These are phyloP conservation scores for Apistogramma diplotaenia DNA, from an alignment of 2,113 vertebrate species.

Conservation along the genomic window DNA sequence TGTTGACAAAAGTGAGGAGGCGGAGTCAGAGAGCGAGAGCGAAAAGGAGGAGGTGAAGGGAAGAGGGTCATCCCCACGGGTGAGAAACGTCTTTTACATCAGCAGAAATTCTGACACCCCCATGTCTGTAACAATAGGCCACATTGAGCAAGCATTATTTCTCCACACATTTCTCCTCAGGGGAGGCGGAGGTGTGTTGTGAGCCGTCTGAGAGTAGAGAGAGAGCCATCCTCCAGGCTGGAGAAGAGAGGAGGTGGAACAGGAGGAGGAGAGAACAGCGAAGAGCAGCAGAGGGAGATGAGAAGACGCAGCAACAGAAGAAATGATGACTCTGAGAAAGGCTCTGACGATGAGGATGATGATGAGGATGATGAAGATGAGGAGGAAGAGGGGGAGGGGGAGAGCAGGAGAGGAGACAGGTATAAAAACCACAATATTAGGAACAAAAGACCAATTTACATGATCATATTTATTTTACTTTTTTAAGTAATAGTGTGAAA, in stretches of 20 bases:
- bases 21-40: constrained; percentile 52
- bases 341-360: constrained; percentile 85
- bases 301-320: constrained; percentile 76
- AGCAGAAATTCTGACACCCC: neutral
- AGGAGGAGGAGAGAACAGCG: constrained; percentile 81
- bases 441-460: neutral
- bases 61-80: constrained; percentile 81
- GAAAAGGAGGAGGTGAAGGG: constrained; percentile 60
- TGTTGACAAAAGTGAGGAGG: constrained; percentile 49
- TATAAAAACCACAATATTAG: neutral
- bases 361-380: constrained; percentile 83
- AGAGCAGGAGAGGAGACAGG: constrained; percentile 73
- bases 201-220: constrained; percentile 79
- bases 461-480: too few species aligned
- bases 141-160: neutral
- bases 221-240: constrained; percentile 61
- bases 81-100: constrained; percentile 59
- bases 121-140: neutral
- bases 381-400: constrained; percentile 82
- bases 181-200: constrained; percentile 82
- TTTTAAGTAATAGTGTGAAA: neutral
- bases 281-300: constrained; percentile 67
- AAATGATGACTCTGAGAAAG: constrained; percentile 89
- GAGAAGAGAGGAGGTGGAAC: constrained; percentile 71
- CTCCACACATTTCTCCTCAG: constrained; percentile 53